phyloP scores from a whole-genome alignment of 2,888 invertebrate genomes.

The Auanema sp. region DNA sequence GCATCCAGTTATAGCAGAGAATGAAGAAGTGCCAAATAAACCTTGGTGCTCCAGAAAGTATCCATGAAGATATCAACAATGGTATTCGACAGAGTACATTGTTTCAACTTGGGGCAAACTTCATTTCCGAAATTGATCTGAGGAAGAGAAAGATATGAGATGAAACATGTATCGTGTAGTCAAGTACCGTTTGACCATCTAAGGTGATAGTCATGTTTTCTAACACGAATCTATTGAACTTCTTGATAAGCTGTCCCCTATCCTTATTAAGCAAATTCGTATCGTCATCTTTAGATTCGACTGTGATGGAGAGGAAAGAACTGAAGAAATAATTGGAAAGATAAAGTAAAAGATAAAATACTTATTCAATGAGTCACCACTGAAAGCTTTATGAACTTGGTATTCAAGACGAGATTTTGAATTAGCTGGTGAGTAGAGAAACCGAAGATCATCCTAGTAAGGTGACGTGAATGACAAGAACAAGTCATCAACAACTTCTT shows the following conservation, averaged over 20 bases:
- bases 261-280: conserved; percentile 49
- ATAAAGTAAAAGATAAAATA: conserved; percentile 23
- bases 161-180: too few species aligned
- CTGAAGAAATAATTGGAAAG: conserved; percentile 30
- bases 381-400: conserved; percentile 59
- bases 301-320: conserved; percentile 58
- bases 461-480: conserved; percentile 4
- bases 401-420: conserved; percentile 61
- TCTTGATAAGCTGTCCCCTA: conserved; percentile 34
- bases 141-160: conserved; percentile 1
- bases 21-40: conserved; percentile 13
- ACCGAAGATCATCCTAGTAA: conserved; percentile 61
- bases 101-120: conserved; percentile 51
- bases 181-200: conserved; percentile 31
- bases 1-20: background rate
- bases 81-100: conserved; percentile 57
- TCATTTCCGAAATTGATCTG: conserved; percentile 55
- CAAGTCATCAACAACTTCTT: conserved; percentile 8
- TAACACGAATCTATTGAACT: conserved; percentile 54
- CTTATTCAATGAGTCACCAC: conserved; percentile 61
- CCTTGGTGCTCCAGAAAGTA: conserved; percentile 60
- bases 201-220: conserved; percentile 58
- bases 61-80: conserved; percentile 59
- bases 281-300: conserved; percentile 48
- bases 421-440: conserved; percentile 61